Conservation (phyloP, 2,888 invertebrate species). For the Tenthredo livida region DNA sequence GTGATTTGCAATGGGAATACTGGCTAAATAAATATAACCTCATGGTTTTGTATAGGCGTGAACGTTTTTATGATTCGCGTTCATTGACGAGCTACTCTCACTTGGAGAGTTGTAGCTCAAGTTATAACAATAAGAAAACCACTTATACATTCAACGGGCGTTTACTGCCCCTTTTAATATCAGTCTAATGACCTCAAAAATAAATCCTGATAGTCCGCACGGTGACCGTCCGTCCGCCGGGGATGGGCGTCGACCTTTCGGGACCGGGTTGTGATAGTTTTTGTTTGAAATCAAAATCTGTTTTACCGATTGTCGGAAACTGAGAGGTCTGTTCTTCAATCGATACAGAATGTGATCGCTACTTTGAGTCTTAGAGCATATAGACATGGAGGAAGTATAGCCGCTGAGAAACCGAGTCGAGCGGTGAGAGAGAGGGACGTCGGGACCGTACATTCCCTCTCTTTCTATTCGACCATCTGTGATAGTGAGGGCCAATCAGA, state of each 20-base stretch:
- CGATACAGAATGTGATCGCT: neutral
- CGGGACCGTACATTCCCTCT: too few species aligned
- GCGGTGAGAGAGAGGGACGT: too few species aligned
- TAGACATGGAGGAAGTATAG: too few species aligned
- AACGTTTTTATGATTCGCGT: neutral
- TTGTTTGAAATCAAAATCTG: neutral
- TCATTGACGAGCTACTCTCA: slow-evolving; percentile 30
- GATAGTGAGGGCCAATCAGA: too few species aligned
- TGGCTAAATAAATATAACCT: neutral
- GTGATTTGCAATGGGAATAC: neutral
- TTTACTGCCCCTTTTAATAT: slow-evolving; percentile 57
- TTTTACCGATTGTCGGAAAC: neutral
- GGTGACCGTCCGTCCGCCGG: slow-evolving; percentile 9
- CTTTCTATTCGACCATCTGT: too few species aligned
- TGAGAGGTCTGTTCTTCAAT: neutral
- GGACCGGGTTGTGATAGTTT: neutral
- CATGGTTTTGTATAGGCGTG: neutral
- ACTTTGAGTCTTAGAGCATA: too few species aligned
- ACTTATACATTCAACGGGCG: slow-evolving; percentile 53
- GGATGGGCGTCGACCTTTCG: slow-evolving; percentile 61
- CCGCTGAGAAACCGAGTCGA: too few species aligned
- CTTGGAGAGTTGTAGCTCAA: slow-evolving; percentile 47
- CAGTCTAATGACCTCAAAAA: slow-evolving; percentile 65
- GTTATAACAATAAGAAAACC: slow-evolving; percentile 45
- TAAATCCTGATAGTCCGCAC: slow-evolving; percentile 57